These are phyloP conservation scores for Pterostichus madidus DNA, from an alignment of 2,888 invertebrate species.

Conservation along the genomic window DNA sequence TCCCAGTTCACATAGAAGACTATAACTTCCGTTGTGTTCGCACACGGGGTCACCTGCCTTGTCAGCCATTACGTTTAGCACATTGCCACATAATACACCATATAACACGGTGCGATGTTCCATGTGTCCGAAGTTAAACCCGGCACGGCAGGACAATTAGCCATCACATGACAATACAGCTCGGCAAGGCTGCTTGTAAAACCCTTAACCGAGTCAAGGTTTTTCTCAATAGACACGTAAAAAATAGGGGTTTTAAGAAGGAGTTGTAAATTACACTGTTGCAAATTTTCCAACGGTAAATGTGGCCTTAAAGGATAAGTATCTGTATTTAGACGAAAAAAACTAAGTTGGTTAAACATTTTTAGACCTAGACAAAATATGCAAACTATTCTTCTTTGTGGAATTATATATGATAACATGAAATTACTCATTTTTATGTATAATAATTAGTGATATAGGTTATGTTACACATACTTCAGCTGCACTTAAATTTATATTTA, in stretches of 20 bases:
- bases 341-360: too few relatives aligned
- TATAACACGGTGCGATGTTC: background rate
- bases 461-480: too few relatives aligned
- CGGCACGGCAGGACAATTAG: background rate
- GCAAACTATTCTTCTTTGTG: too few relatives aligned
- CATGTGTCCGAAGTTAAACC: too few relatives aligned
- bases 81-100: background rate
- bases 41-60: conserved; percentile 50
- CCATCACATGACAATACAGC: conserved; percentile 1
- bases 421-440: too few relatives aligned
- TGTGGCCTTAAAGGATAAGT: too few relatives aligned
- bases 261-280: background rate
- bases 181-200: conserved; percentile 37
- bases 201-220: background rate
- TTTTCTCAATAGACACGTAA: background rate
- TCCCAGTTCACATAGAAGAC: conserved; percentile 1
- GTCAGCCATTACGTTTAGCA: background rate
- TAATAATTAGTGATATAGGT: too few relatives aligned
- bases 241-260: background rate
- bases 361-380: too few relatives aligned
- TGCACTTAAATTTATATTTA: too few relatives aligned
- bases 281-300: background rate
- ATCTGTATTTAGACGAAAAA: too few relatives aligned
- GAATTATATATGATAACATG: too few relatives aligned
- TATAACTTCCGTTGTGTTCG: conserved; percentile 53